A percentile compares a stretch with the other conserved stretches of the same genome.
Conservation (phyloP, 2,888 invertebrate species). For the Sinelater perroti region DNA sequence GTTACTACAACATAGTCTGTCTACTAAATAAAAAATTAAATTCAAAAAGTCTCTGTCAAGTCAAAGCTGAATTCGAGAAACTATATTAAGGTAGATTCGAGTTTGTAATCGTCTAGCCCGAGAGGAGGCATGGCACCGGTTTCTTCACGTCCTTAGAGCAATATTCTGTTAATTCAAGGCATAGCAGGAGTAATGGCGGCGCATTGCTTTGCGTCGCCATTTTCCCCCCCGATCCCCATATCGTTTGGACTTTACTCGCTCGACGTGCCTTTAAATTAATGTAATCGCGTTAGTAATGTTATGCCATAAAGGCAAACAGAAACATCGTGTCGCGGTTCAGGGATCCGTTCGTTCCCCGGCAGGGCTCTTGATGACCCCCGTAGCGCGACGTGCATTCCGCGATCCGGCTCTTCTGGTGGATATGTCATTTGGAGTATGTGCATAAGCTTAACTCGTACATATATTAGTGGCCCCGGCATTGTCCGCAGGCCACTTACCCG, state of each 20-base stretch:
- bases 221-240: neutral
- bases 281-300: slow-evolving; percentile 39
- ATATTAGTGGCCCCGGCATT: slow-evolving; percentile 39
- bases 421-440: slow-evolving; percentile 40
- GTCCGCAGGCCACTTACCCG: slow-evolving; percentile 39
- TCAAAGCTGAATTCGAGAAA: no score
- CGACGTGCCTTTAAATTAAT: slow-evolving; percentile 33
- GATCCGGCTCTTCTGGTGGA: slow-evolving; percentile 29
- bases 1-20: no score
- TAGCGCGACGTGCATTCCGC: slow-evolving; percentile 31
- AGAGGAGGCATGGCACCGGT: no score
- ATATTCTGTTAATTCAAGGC: neutral
- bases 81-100: no score
- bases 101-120: no score
- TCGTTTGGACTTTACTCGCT: slow-evolving; percentile 5
- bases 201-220: neutral
- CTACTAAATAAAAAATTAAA: no score
- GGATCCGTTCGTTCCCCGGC: slow-evolving; percentile 32
- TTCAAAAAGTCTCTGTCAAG: no score
- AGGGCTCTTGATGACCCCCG: slow-evolving; percentile 38
- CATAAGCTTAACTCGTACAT: slow-evolving; percentile 39
- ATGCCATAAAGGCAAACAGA: slow-evolving; percentile 34
- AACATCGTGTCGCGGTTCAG: slow-evolving; percentile 34
- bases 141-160: no score
- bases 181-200: no score